Conservation (phyloP, 2,113 vertebrate species). For the Dasyprocta punctata region DNA sequence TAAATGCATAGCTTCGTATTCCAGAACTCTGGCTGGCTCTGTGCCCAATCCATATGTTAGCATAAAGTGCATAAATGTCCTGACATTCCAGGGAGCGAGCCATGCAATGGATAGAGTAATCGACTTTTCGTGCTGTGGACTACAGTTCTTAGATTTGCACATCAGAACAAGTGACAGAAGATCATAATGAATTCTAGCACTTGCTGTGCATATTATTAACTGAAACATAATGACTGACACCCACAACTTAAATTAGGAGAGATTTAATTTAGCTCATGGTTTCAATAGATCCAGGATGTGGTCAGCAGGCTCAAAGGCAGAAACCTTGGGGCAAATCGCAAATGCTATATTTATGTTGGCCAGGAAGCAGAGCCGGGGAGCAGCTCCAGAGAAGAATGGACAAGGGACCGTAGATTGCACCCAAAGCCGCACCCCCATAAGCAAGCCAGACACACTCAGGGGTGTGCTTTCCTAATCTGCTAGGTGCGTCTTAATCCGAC, state of each 20-base stretch:
- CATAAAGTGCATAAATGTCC: not conserved
- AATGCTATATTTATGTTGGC: not conserved
- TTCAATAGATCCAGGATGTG: not conserved
- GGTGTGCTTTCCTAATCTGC: not conserved
- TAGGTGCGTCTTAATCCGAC: not conserved
- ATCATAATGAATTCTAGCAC: not conserved
- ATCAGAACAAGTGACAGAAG: not conserved
- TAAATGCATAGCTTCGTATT: not conserved
- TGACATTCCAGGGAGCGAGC: not conserved
- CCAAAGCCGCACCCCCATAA: not conserved
- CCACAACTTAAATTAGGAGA: not conserved
- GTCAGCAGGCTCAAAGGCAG: not conserved
- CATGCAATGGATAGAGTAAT: not conserved
- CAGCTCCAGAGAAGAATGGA: not conserved
- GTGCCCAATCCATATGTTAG: not conserved
- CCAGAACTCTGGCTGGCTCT: not conserved
- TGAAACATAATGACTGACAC: not conserved
- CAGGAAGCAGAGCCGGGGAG: not conserved
- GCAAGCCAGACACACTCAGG: not conserved
- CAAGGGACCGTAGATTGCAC: not conserved
- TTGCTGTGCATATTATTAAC: too few species aligned
- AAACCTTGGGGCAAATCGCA: not conserved
- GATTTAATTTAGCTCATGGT: not conserved
- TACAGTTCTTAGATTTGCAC: not conserved
- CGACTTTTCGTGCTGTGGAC: fast-evolving